Percentiles rank a stretch among this genome's conserved stretches.
phyloP scores from a whole-genome alignment of 2,797 vertebrate species.

The Eurystomus glaucurus region DNA sequence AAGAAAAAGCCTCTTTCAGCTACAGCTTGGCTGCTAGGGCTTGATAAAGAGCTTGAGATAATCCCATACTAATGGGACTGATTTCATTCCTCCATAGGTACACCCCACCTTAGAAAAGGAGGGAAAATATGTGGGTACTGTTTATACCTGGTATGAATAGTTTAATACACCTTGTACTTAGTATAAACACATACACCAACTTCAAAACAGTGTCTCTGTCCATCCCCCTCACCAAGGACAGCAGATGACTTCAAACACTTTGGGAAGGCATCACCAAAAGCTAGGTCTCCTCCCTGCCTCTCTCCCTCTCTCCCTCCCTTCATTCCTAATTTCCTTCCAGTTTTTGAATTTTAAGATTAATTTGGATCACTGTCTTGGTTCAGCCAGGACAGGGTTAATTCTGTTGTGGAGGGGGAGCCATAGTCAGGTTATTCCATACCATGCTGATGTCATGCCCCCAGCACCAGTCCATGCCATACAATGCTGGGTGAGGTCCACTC shows the following conservation, averaged over 20 bases:
- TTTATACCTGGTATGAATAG: background rate
- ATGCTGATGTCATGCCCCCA: too few relatives aligned
- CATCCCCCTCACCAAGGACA: background rate
- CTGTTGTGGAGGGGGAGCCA: too few relatives aligned
- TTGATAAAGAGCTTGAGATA: background rate
- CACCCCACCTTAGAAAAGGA: background rate
- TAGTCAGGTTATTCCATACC: too few relatives aligned
- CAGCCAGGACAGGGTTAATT: too few relatives aligned
- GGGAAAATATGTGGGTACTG: background rate
- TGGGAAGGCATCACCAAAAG: background rate
- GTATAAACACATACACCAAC: background rate
- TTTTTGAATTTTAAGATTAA: background rate
- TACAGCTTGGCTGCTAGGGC: background rate
- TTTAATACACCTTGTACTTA: background rate
- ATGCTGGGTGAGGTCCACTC: too few relatives aligned
- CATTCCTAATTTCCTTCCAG: rapidly evolving
- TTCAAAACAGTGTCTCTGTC: background rate
- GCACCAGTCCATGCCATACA: too few relatives aligned
- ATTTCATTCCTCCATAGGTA: background rate
- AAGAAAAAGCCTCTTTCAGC: background rate
- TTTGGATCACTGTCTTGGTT: too few relatives aligned
- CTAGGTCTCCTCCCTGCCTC: background rate
- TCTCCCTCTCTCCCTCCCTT: rapidly evolving
- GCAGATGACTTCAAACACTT: background rate
- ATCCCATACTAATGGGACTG: background rate